Evolutionary conservation across 2,113 vertebrate species (phyloP).

Genomic region (Eira barbara): DNA sequence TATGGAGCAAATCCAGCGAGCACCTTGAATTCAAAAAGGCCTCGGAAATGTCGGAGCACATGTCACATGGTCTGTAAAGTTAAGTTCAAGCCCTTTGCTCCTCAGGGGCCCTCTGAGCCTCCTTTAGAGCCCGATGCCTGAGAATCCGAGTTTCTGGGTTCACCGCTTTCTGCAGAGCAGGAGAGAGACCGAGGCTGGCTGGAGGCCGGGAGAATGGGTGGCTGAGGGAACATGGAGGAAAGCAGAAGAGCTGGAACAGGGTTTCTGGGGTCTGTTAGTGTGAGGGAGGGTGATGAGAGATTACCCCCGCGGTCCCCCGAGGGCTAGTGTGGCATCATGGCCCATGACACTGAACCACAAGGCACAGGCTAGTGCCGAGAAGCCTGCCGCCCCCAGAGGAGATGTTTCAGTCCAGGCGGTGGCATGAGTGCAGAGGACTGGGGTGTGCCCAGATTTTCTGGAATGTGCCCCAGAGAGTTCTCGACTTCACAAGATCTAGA

Average conservation of each 20-base stretch:
- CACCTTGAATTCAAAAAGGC: not conserved
- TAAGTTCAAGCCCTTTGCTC: not conserved
- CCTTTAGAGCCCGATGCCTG: rapidly evolving
- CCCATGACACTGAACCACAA: not conserved
- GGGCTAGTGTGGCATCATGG: not conserved
- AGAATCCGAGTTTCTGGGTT: not conserved
- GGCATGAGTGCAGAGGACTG: not conserved
- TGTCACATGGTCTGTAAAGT: rapidly evolving
- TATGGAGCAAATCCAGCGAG: no score
- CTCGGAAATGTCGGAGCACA: not conserved
- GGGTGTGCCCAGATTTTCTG: not conserved
- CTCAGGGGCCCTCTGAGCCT: not conserved
- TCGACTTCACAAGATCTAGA: not conserved
- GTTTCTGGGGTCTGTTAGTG: not conserved
- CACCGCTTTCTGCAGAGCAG: not conserved
- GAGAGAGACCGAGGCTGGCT: not conserved
- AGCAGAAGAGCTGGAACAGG: not conserved
- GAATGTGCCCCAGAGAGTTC: not conserved
- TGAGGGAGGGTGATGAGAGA: no score
- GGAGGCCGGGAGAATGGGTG: not conserved
- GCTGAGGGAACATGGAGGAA: not conserved
- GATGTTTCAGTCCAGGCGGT: not conserved
- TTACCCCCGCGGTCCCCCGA: rapidly evolving
- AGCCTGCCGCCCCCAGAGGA: rapidly evolving
- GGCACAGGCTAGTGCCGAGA: not conserved